Evolutionary conservation across 2,888 invertebrate species (phyloP).

Genomic region (Drosophila picticornis): DNA sequence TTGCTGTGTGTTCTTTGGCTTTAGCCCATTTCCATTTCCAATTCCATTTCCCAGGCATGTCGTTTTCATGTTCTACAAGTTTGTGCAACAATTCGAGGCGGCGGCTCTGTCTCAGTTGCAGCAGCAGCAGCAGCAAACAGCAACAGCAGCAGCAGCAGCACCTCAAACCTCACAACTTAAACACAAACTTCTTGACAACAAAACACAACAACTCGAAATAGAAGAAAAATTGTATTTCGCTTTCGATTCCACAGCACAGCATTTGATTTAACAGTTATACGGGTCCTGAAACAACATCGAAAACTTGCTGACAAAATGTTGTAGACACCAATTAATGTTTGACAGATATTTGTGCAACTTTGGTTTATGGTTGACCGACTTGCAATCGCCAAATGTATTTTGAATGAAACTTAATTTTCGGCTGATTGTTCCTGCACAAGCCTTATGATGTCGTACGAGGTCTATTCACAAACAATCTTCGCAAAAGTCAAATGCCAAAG

Average conservation of each 20-base stretch:
- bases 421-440: too few species aligned
- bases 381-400: background rate
- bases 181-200: slow-evolving; percentile 51
- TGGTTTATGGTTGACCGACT: background rate
- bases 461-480: too few species aligned
- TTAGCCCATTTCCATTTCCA: slow-evolving; percentile 50
- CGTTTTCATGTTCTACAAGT: slow-evolving; percentile 74
- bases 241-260: background rate
- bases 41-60: slow-evolving; percentile 51
- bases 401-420: background rate
- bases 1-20: slow-evolving; percentile 32
- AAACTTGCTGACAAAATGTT: background rate
- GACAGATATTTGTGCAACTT: background rate
- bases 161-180: slow-evolving; percentile 38
- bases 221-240: background rate
- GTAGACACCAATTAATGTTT: background rate
- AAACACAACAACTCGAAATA: background rate
- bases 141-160: background rate
- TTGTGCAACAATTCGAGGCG: slow-evolving; percentile 62
- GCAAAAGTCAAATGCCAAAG: background rate
- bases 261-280: background rate
- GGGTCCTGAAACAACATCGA: background rate
- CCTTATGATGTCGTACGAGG: background rate
- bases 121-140: background rate
- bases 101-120: slow-evolving; percentile 11